A percentile compares a stretch with the other conserved stretches of the same genome.
These are phyloP conservation scores for Speoplatyrhinus poulsoni DNA, from an alignment of 2,113 vertebrate genomes.

Conservation along the genomic window DNA sequence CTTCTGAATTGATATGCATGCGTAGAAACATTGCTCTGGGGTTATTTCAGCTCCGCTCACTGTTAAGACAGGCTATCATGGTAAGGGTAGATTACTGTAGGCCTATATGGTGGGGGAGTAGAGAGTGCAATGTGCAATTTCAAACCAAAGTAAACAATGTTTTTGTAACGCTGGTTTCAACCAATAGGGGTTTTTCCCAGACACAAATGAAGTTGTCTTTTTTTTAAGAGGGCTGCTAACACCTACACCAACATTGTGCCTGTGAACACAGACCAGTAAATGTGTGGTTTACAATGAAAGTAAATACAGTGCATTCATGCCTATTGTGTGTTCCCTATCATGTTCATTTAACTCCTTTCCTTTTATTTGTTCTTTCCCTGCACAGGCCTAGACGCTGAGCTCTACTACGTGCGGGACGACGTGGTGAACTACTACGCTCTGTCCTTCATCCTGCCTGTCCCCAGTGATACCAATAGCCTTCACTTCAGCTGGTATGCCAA, in stretches of 20 bases:
- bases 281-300: too few relatives aligned
- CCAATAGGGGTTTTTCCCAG: too few relatives aligned
- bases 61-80: too few relatives aligned
- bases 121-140: too few relatives aligned
- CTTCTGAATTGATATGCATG: too few relatives aligned
- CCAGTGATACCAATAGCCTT: constrained; percentile 92
- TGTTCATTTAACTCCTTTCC: neutral
- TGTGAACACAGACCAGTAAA: neutral
- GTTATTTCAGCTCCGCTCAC: too few relatives aligned
- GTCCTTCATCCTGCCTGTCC: constrained; percentile 92
- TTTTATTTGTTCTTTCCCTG: neutral
- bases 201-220: too few relatives aligned
- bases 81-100: too few relatives aligned
- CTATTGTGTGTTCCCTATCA: neutral
- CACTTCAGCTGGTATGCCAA: constrained; percentile 96
- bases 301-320: neutral
- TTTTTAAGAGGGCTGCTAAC: neutral
- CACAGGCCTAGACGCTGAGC: constrained; percentile 93
- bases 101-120: too few relatives aligned
- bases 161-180: too few relatives aligned
- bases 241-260: neutral
- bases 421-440: constrained; percentile 92
- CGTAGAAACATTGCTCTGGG: too few relatives aligned
- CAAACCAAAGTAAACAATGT: too few relatives aligned
- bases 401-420: constrained; percentile 94